Evolutionary conservation across 1,140 invertebrate species (phyloP), one percentile per base, ranked within the genome.

Genomic region (Ostrea edulis): DNA sequence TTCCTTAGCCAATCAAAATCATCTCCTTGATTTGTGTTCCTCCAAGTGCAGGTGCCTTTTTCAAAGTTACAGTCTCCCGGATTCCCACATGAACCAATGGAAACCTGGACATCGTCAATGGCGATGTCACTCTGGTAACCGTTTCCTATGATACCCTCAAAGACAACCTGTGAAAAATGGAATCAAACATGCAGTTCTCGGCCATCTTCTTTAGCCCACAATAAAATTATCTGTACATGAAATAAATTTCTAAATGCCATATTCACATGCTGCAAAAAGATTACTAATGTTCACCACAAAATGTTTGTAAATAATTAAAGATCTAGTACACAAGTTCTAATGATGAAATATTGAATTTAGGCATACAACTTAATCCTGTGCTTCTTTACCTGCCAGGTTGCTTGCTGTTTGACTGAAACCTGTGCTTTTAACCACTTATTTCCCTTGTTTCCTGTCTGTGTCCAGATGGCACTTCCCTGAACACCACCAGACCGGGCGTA

Each of bases 91-190:
- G 91, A 87, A 62, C 96, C 97, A 62, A 95, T 95, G 8, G 95
- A 94, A 86, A 97, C 96, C 2, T 96, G 96, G n/a, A 97, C 95
- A 90, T 97, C 97, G 94, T 97, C 97, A 35, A 97, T 96, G 17
- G 96, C 97, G 91, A 97, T 97, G 90, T 97, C 97, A 29, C 97
- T 97, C n/a, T 77, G 71, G 91, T 96, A 94, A 77, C 95, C 96
- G 84, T 96, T 97, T 5, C 97, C 97, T 12, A 97, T 95, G 62
- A 96, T 95, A 0, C 96, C 97, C 92, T 97, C 96, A 89, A 97
- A 96, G 12, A 97, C 95, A 62, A 97, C 95, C 97, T 93, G 85
- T 8, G 90, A 89, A 58, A 84, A 44, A 58, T 58, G 8, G 12
- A 58, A 58, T 20, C 17, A 58, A 58, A 58, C 55, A 14, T 11